Evolutionary conservation across 2,113 vertebrate genomes (phyloP), one percentile per base, ranked within the genome.

Genomic region (Willisornis vidua): DNA sequence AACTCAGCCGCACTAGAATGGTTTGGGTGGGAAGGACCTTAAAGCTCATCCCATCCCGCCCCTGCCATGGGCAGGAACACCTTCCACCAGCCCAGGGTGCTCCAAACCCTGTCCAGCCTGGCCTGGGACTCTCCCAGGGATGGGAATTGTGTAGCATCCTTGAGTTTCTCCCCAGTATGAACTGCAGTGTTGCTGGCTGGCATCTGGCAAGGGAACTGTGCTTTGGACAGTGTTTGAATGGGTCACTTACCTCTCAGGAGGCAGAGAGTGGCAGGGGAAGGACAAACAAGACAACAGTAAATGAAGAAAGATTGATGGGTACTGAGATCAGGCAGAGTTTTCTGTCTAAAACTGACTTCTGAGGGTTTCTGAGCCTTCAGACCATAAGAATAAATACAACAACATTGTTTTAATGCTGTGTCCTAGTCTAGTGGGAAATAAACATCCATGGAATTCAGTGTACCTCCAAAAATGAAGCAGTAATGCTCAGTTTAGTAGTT

Each of bases 301-400:
- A 86, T 80, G 75, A 83, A 84, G 54, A 29, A 83, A 92, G 86
- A 93, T 80, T 90, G 85, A 91, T 94, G 63, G 41, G 63, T 39
- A 19, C 51, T 62, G 90, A 78, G 57, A 61, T 85, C 68, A 41
- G 76, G 37, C 39, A 65, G 49, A 76, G 22, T 39, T 83, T 91
- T 76, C 55, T 66, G n/a, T 80, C 49, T 88, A 77, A 90, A 97
- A 74, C 51, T 81, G 89, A 43, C 39, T 92, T 83, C 15, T 5
- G 13, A 33, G n/a, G 0, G 3, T 58, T 95, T 95, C 51, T 80
- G 43, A 62, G 58, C n/a, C 39, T 20, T 41, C 22, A 29, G n/a
- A 26, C 22, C 10, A 54, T 59, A 61, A 35, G n/a, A 33, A 23
- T 9, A 43, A 43, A 43, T 43, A 43, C 41, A 43, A 41, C 41